phyloP scores from a whole-genome alignment of 2,888 invertebrate species.

The Eurytoma adleriae region DNA sequence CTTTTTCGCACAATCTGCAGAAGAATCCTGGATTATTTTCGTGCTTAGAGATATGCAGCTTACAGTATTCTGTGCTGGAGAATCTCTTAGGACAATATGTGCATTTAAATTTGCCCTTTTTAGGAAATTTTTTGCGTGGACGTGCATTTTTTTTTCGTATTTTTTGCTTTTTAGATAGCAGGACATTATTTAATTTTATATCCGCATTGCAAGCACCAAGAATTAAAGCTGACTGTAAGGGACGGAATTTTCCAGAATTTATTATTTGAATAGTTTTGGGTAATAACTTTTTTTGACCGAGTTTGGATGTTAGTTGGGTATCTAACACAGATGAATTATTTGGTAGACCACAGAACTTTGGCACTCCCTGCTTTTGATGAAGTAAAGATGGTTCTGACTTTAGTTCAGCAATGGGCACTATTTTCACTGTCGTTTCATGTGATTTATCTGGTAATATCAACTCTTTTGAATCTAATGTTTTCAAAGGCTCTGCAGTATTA shows the following conservation, averaged over 20 bases:
- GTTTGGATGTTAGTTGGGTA: constrained; percentile 42
- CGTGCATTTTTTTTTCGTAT: constrained; percentile 43
- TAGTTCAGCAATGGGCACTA: constrained; percentile 70
- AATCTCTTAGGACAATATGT: constrained; percentile 68
- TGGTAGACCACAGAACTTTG: constrained; percentile 71
- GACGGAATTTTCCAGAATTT: constrained; percentile 49
- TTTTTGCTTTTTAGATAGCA: constrained; percentile 42
- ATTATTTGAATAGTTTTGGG: constrained; percentile 20
- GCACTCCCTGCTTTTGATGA: constrained; percentile 70
- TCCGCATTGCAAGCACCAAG: constrained; percentile 27
- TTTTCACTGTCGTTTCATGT: constrained; percentile 63
- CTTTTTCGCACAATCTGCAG: constrained; percentile 67
- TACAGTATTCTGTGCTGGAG: constrained; percentile 72
- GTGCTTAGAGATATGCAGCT: constrained; percentile 70
- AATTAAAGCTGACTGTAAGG: constrained; percentile 26
- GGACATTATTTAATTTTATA: constrained; percentile 26
- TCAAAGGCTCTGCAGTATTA: neutral
- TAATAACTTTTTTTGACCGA: constrained; percentile 29
- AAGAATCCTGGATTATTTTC: constrained; percentile 66
- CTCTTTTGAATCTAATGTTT: neutral
- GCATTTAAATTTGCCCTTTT: constrained; percentile 66
- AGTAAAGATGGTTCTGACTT: constrained; percentile 69
- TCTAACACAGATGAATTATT: constrained; percentile 59
- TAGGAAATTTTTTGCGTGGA: constrained; percentile 46
- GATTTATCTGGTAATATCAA: constrained; percentile 52